Conservation (phyloP, 2,888 invertebrate species). For the Drosophila dives region DNA sequence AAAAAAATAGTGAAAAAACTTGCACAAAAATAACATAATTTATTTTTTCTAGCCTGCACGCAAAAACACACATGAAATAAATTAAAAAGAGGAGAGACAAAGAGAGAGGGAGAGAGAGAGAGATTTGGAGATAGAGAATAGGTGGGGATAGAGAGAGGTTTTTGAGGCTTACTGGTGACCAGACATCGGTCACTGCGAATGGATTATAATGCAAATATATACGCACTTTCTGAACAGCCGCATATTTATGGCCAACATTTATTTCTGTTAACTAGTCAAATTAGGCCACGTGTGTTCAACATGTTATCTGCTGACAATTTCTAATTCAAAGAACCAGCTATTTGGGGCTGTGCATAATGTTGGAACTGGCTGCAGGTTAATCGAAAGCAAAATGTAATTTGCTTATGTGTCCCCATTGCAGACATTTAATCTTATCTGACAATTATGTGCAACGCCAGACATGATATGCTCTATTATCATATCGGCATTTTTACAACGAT, state of each 20-base stretch:
- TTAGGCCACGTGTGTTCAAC: conserved; percentile 40
- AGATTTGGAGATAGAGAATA: background rate
- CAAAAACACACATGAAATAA: conserved; percentile 44
- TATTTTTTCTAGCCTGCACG: conserved; percentile 71
- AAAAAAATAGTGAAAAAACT: conserved; percentile 64
- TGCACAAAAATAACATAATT: conserved; percentile 81
- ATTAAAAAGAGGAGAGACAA: conserved; percentile 1
- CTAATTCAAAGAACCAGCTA: conserved; percentile 25
- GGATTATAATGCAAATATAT: conserved; percentile 76
- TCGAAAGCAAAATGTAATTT: conserved; percentile 16
- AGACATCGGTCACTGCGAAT: conserved; percentile 45
- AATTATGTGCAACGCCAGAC: conserved; percentile 47
- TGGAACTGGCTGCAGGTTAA: conserved; percentile 17
- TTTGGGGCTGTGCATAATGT: background rate
- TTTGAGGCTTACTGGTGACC: conserved; percentile 28
- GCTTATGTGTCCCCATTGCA: background rate
- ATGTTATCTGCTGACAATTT: background rate
- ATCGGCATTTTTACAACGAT: conserved; percentile 35
- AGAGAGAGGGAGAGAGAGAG: background rate
- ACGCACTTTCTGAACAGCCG: conserved; percentile 61
- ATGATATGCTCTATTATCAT: conserved; percentile 39
- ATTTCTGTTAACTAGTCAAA: conserved; percentile 7
- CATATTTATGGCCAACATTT: conserved; percentile 57
- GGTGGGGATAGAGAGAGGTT: background rate
- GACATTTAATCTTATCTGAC: conserved; percentile 48